Evolutionary conservation across 1,140 invertebrate genomes (phyloP).

Genomic region (Drosophila cardini): DNA sequence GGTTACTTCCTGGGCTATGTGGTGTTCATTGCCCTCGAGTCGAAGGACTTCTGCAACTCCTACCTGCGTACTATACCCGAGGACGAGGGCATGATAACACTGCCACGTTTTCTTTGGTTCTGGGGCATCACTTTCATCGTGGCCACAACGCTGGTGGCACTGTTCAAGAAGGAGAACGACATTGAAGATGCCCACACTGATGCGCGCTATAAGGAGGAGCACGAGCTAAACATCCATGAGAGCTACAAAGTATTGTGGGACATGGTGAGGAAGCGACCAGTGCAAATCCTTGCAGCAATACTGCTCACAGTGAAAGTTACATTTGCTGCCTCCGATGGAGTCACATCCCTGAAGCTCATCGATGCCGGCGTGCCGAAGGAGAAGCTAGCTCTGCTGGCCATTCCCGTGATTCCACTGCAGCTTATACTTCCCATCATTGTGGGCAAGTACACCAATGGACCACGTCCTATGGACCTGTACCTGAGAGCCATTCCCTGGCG

Average conservation of each 20-base stretch:
- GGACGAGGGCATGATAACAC: conserved; percentile 91
- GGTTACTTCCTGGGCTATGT: conserved; percentile 99
- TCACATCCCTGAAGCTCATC: conserved; percentile 97
- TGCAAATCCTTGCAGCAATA: conserved; percentile 91
- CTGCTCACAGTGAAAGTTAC: conserved; percentile 97
- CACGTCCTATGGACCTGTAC: conserved; percentile 94
- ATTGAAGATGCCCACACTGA: conserved; percentile 83
- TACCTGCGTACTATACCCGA: conserved; percentile 93
- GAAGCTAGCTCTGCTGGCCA: conserved; percentile 94
- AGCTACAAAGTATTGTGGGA: conserved; percentile 94
- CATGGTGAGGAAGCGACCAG: conserved; percentile 93
- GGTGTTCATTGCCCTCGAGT: conserved; percentile 98
- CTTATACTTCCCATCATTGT: conserved; percentile 96
- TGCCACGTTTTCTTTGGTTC: conserved; percentile 96
- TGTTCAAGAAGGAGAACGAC: conserved; percentile 94
- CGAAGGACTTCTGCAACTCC: conserved; percentile 97
- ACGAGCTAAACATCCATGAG: conserved; percentile 88
- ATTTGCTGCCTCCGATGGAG: conserved; percentile 97
- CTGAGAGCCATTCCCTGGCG: conserved; percentile 95
- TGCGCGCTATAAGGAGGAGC: conserved; percentile 85
- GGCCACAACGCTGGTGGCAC: conserved; percentile 94
- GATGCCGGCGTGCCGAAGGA: conserved; percentile 98
- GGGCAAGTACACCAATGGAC: conserved; percentile 94
- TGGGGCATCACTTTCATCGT: conserved; percentile 97
- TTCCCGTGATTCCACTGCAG: conserved; percentile 97